phyloP scores from a whole-genome alignment of 2,888 invertebrate genomes.

The Papilio elwesi region DNA sequence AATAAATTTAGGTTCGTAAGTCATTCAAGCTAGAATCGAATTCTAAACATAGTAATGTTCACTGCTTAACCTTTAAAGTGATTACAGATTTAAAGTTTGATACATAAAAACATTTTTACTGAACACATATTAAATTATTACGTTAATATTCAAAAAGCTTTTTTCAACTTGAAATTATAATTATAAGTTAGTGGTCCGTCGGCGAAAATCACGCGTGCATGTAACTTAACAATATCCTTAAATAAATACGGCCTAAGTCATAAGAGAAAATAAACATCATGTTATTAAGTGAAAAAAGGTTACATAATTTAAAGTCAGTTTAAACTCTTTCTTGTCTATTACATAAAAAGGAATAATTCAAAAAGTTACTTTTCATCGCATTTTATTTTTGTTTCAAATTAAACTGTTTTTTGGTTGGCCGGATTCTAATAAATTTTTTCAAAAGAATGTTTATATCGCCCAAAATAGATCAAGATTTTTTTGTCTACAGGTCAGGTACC shows the following conservation, averaged over 20 bases:
- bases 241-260: background rate
- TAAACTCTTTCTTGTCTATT: background rate
- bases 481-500: no score
- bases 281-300: background rate
- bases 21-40: no score
- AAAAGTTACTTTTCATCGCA: no score
- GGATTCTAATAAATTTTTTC: no score
- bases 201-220: conserved; percentile 26
- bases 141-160: conserved; percentile 18
- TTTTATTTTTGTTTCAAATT: no score
- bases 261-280: background rate
- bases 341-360: background rate
- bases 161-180: conserved; percentile 31
- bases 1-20: no score
- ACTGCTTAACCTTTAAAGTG: no score
- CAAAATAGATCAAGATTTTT: no score
- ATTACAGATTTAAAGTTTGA: no score
- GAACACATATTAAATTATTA: background rate
- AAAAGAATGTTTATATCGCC: no score
- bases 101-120: background rate
- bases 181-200: conserved; percentile 5
- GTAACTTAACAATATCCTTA: conserved; percentile 23
- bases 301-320: background rate
- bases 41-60: no score
- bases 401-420: no score